Conservation (phyloP, 2,797 vertebrate species). For the Ptychobarbus kaznakovi region DNA sequence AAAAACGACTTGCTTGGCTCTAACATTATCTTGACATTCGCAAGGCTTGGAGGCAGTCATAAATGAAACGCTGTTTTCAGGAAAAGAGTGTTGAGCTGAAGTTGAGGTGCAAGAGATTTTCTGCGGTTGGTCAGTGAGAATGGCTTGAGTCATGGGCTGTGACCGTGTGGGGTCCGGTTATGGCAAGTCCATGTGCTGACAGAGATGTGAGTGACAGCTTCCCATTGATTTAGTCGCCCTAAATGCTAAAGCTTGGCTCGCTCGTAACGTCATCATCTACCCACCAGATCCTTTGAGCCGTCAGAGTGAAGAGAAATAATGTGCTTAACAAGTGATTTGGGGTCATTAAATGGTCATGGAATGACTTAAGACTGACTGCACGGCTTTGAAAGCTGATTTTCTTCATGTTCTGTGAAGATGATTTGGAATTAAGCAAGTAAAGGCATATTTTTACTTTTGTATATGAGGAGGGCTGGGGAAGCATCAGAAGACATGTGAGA, state of each 20-base stretch:
- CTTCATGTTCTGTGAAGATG: background rate
- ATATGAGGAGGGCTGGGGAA: background rate
- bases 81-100: background rate
- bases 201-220: slow-evolving; percentile 13
- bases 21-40: background rate
- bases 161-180: background rate
- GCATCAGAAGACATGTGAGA: background rate
- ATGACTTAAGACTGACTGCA: background rate
- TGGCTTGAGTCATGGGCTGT: background rate
- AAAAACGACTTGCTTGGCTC: background rate
- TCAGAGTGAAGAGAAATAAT: slow-evolving; percentile 10
- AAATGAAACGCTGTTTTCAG: background rate
- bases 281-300: slow-evolving; percentile 1
- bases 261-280: background rate
- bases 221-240: slow-evolving; percentile 9
- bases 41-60: background rate
- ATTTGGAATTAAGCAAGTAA: background rate
- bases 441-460: background rate
- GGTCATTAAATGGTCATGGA: slow-evolving; percentile 6
- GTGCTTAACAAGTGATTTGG: background rate
- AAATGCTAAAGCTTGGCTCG: background rate
- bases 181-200: slow-evolving; percentile 1
- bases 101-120: background rate
- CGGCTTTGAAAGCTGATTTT: background rate
- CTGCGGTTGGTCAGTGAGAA: background rate